A percentile compares a stretch with the other conserved stretches of the same genome.
Evolutionary conservation across 1,140 invertebrate genomes (phyloP).

Genomic region (Apis mellifera): DNA sequence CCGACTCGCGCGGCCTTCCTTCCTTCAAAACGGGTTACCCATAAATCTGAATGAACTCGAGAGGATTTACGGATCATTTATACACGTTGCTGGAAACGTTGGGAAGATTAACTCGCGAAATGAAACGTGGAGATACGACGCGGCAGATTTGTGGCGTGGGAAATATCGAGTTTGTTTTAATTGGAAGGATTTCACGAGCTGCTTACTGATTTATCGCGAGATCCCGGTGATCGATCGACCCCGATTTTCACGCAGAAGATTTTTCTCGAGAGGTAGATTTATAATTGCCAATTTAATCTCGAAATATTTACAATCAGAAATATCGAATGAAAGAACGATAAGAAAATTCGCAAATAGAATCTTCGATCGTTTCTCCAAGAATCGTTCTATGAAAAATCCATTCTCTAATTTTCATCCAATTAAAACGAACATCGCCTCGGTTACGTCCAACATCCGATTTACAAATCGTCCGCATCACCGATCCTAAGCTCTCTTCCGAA

Average conservation of each 20-base stretch:
- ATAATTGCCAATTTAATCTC: no score
- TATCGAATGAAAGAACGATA: no score
- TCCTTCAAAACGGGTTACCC: conserved; percentile 26
- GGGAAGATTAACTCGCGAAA: conserved; percentile 24
- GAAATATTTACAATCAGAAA: no score
- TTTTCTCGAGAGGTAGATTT: not conserved
- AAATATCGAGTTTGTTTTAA: not conserved
- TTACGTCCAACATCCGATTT: not conserved
- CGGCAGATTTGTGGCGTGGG: not conserved
- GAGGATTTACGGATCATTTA: conserved; percentile 44
- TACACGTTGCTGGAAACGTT: conserved; percentile 13
- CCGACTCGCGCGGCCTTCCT: not conserved
- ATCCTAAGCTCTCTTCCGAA: not conserved
- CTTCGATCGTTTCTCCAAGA: no score
- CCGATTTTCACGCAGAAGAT: not conserved
- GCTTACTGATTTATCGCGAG: not conserved
- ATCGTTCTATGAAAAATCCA: no score
- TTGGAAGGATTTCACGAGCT: not conserved
- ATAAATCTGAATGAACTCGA: conserved; percentile 42
- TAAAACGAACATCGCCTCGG: not conserved
- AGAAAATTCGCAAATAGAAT: no score
- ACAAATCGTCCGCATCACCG: not conserved
- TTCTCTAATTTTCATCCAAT: no score
- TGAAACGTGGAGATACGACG: not conserved
- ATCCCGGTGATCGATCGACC: no score